These are phyloP conservation scores for Tragelaphus scriptus DNA, from an alignment of 2,113 vertebrate species.

Conservation along the genomic window DNA sequence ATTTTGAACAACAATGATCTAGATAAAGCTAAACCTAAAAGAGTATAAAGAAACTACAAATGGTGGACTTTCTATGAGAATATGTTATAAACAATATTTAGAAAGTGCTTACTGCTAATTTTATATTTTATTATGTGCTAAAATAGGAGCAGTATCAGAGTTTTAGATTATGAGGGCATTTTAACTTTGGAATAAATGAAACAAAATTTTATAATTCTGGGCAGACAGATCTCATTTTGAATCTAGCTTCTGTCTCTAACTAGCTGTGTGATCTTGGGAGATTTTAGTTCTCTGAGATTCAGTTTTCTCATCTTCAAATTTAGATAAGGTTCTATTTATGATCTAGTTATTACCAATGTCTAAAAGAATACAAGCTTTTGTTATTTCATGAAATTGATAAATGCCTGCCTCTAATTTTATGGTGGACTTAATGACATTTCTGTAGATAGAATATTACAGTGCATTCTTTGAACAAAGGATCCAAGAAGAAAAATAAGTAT, in stretches of 20 bases:
- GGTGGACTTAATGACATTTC: not conserved
- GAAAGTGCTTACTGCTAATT: not conserved
- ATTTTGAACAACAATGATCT: not conserved
- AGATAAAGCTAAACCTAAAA: not conserved
- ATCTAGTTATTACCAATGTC: not conserved
- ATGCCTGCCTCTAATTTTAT: not conserved
- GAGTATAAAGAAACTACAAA: not conserved
- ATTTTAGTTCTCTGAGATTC: not conserved
- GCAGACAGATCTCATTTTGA: not conserved
- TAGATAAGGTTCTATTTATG: not conserved
- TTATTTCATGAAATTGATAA: not conserved
- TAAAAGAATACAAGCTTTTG: not conserved
- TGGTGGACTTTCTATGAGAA: not conserved
- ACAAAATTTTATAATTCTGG: not conserved
- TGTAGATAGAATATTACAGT: not conserved
- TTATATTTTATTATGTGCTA: not conserved
- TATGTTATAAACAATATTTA: not conserved
- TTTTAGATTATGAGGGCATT: not conserved
- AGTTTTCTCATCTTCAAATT: not conserved
- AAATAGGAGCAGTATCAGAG: not conserved
- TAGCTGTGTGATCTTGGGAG: not conserved
- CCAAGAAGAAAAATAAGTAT: not conserved
- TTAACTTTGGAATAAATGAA: not conserved
- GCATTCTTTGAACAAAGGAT: not conserved
- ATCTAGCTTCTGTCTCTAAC: not conserved